Conservation (phyloP, 2,888 invertebrate genomes). For the Penaeus monodon region DNA sequence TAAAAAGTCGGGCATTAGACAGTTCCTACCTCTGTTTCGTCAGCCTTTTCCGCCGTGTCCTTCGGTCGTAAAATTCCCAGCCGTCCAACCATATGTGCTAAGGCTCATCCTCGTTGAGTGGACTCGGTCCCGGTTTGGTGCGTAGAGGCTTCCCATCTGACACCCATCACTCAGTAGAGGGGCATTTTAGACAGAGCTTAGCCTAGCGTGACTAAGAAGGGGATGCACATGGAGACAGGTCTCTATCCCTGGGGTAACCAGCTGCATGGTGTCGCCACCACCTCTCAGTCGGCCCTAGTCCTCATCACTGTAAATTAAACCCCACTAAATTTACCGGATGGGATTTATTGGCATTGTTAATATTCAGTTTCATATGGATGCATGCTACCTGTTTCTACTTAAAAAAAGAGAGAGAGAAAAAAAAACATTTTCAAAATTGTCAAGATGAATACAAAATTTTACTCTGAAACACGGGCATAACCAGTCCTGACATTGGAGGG, state of each 20-base stretch:
- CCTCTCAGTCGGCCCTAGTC: conserved; percentile 22
- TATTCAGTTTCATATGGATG: not conserved
- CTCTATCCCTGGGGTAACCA: conserved; percentile 43
- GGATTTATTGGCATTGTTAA: conserved; percentile 14
- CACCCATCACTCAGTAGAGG: conserved; percentile 53
- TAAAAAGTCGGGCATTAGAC: no score
- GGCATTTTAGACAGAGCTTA: conserved; percentile 34
- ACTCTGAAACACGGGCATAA: no score
- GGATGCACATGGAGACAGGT: conserved; percentile 36
- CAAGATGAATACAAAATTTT: no score
- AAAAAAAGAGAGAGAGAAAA: not conserved
- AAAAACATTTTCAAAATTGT: conserved; percentile 10
- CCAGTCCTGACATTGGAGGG: no score
- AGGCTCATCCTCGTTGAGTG: conserved; percentile 64
- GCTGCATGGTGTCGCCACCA: conserved; percentile 37
- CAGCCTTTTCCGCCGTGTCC: not conserved
- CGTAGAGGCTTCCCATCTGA: conserved; percentile 63
- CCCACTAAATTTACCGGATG: conserved; percentile 52
- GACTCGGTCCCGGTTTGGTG: conserved; percentile 64
- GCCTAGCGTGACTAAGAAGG: conserved; percentile 28
- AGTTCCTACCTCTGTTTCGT: not conserved
- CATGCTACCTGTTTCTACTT: not conserved
- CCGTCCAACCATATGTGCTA: conserved; percentile 65
- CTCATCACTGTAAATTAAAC: conserved; percentile 36
- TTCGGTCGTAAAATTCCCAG: conserved; percentile 3